phyloP scores from a whole-genome alignment of 2,113 vertebrate species.

The Engraulis encrasicolus region DNA sequence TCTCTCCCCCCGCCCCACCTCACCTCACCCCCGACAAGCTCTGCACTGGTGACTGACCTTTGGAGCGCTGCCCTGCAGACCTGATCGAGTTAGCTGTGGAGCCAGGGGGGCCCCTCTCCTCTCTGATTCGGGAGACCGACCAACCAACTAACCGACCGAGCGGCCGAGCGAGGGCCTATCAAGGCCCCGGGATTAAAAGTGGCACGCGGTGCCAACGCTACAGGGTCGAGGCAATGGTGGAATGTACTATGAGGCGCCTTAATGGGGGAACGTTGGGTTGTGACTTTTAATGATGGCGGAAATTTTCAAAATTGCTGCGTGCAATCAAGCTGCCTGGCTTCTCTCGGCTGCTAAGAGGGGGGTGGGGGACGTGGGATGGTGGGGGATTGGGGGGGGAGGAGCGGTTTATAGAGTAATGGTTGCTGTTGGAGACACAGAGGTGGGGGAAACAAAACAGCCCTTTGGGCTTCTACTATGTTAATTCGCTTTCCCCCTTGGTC shows the following conservation, averaged over 20 bases:
- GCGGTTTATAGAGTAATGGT: slow-evolving; percentile 44
- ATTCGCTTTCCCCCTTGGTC: slow-evolving; percentile 25
- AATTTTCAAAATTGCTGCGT: slow-evolving; percentile 57
- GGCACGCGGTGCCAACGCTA: background rate
- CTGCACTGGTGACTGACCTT: background rate
- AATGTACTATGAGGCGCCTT: slow-evolving; percentile 39
- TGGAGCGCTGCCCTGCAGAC: background rate
- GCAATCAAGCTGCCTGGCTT: slow-evolving; percentile 62
- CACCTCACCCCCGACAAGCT: background rate
- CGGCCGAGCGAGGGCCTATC: no score
- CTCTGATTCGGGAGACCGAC: background rate
- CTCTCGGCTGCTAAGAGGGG: slow-evolving; percentile 27
- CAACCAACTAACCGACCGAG: no score
- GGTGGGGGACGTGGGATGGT: no score
- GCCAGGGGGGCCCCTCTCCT: background rate
- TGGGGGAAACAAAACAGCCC: slow-evolving; percentile 24
- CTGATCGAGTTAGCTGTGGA: background rate
- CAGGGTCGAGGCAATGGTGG: slow-evolving; percentile 27
- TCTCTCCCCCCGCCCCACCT: background rate
- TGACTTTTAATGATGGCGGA: slow-evolving; percentile 59
- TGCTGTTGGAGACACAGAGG: slow-evolving; percentile 38
- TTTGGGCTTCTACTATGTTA: slow-evolving; percentile 19
- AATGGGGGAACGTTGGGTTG: slow-evolving; percentile 53
- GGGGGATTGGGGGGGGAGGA: no score
- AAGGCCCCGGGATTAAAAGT: slow-evolving; percentile 1